Evolutionary conservation across 2,888 invertebrate genomes (phyloP).

Genomic region (Xanthorhoe spadicearia): DNA sequence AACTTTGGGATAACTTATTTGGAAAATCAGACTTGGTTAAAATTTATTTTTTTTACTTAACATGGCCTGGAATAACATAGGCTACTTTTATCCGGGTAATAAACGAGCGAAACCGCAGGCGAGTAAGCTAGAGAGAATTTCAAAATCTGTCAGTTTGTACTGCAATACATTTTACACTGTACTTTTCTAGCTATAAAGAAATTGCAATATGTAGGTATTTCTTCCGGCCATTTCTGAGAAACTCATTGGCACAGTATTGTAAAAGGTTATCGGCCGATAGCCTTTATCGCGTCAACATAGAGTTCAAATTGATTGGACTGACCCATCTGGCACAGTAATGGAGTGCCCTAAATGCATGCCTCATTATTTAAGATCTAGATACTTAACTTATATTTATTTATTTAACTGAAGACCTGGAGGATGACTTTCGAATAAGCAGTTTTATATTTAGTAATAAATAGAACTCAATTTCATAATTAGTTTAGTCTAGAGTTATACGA

Average conservation of each 20-base stretch:
- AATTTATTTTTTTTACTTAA: too few species aligned
- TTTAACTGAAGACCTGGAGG: neutral
- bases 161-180: too few species aligned
- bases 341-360: constrained; percentile 8
- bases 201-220: constrained; percentile 2
- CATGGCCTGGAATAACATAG: too few species aligned
- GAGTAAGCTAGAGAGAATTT: too few species aligned
- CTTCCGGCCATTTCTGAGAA: constrained; percentile 26
- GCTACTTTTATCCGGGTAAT: too few species aligned
- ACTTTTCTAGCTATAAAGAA: neutral
- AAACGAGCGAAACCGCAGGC: too few species aligned
- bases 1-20: too few species aligned
- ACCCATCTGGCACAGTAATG: constrained; percentile 10
- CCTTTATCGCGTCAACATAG: constrained; percentile 10
- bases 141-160: too few species aligned
- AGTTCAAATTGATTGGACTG: constrained; percentile 13
- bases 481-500: too few species aligned
- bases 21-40: too few species aligned
- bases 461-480: too few species aligned
- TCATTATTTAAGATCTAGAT: neutral
- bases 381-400: neutral
- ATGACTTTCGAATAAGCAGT: neutral
- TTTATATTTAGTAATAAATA: too few species aligned
- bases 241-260: constrained; percentile 25
- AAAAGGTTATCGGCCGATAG: constrained; percentile 35